These are phyloP conservation scores for Maniola jurtina DNA, from an alignment of 1,140 invertebrate genomes.

Conservation along the genomic window DNA sequence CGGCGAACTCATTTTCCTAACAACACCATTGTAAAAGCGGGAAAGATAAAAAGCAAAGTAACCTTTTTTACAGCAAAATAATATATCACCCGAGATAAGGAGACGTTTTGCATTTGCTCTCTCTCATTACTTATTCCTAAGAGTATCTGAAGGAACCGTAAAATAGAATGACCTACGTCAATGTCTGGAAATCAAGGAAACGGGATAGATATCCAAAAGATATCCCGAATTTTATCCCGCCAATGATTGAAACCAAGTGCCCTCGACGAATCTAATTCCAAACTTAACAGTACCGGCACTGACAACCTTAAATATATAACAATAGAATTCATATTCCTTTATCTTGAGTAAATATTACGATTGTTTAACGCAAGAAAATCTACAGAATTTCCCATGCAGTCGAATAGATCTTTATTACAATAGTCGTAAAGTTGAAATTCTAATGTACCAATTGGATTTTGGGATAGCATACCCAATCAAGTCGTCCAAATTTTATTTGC, in stretches of 20 bases:
- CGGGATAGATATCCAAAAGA: slow-evolving; percentile 41
- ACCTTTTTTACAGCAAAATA: slow-evolving; percentile 12
- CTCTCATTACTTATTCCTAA: slow-evolving; percentile 29
- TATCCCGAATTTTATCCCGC: slow-evolving; percentile 44
- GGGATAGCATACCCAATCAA: slow-evolving; percentile 38
- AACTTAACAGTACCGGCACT: slow-evolving; percentile 8
- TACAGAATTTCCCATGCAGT: slow-evolving; percentile 25
- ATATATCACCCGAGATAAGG: slow-evolving; percentile 25
- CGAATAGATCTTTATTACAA: slow-evolving; percentile 30
- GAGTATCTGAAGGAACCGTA: slow-evolving; percentile 15
- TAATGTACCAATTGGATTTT: slow-evolving; percentile 31
- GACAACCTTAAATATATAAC: slow-evolving; percentile 10
- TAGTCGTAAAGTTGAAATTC: slow-evolving; percentile 42
- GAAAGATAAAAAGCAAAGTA: neutral
- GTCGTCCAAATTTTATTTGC: slow-evolving; percentile 41
- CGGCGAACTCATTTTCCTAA: neutral
- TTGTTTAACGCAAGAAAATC: slow-evolving; percentile 25
- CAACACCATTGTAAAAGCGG: neutral
- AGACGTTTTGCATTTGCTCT: slow-evolving; percentile 18
- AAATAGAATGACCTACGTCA: slow-evolving; percentile 44
- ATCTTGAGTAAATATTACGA: slow-evolving; percentile 18
- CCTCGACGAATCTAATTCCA: slow-evolving; percentile 35
- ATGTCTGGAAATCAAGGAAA: slow-evolving; percentile 44
- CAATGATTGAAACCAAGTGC: slow-evolving; percentile 56
- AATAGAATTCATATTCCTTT: slow-evolving; percentile 30